These are phyloP conservation scores for Drosophila stalkeri DNA, from an alignment of 2,888 invertebrate species.

Conservation along the genomic window DNA sequence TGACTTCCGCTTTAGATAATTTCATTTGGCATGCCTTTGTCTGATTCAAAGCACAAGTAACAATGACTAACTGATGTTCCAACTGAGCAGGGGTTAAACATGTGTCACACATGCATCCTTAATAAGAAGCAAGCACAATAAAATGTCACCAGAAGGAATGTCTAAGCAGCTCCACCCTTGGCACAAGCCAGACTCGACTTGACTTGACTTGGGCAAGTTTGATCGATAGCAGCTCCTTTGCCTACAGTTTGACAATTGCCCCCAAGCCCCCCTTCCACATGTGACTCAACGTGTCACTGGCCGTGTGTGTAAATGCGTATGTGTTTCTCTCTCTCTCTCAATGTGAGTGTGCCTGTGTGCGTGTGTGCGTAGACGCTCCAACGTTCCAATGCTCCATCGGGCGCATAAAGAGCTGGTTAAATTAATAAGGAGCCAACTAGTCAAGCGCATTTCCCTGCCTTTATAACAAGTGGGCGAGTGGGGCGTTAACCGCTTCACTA, in stretches of 20 bases:
- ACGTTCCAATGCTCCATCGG: conserved; percentile 40
- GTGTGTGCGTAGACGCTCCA: conserved; percentile 22
- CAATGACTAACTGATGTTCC: conserved; percentile 50
- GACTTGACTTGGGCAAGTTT: conserved; percentile 52
- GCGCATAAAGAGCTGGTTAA: conserved; percentile 62
- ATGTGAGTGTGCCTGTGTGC: conserved; percentile 10
- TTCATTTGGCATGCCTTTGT: conserved; percentile 57
- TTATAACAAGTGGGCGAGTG: conserved; percentile 38
- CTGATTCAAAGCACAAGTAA: conserved; percentile 34
- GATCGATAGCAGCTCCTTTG: conserved; percentile 70
- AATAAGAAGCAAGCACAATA: conserved; percentile 56
- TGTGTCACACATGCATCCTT: conserved; percentile 70
- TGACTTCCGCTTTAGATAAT: conserved; percentile 60
- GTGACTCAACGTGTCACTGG: conserved; percentile 25
- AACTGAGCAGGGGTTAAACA: conserved; percentile 43
- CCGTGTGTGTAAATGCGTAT: conserved; percentile 5
- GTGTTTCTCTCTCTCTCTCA: background rate
- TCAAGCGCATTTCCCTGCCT: conserved; percentile 38
- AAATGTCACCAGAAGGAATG: conserved; percentile 65
- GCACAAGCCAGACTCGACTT: background rate
- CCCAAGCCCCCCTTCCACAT: conserved; percentile 17
- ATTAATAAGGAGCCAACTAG: conserved; percentile 70
- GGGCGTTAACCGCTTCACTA: conserved; percentile 44
- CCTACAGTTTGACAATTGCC: conserved; percentile 29
- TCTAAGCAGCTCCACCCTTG: conserved; percentile 22